Evolutionary conservation across 2,888 invertebrate species (phyloP).

Genomic region (Erynnis tages): DNA sequence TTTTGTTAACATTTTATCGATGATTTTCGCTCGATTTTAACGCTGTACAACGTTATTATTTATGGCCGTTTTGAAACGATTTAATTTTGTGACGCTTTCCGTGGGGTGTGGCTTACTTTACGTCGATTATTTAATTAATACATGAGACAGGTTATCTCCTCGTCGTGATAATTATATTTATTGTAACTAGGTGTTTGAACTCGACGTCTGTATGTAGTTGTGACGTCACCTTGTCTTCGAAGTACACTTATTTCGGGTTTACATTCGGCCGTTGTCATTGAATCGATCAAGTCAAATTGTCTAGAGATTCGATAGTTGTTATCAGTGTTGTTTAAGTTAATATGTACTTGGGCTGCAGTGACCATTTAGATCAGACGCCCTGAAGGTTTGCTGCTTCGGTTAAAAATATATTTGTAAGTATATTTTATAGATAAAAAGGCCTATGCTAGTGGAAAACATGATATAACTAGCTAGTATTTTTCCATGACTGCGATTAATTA

Average conservation of each 20-base stretch:
- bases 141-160: conserved; percentile 23
- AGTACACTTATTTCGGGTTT: conserved; percentile 9
- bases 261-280: conserved; percentile 5
- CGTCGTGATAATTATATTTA: conserved; percentile 38
- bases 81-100: conserved; percentile 65
- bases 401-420: not conserved
- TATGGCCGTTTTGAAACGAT: conserved; percentile 48
- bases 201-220: conserved; percentile 31
- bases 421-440: not conserved
- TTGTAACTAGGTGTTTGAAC: conserved; percentile 33
- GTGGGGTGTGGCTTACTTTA: conserved; percentile 38
- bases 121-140: conserved; percentile 20
- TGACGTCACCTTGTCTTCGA: conserved; percentile 22
- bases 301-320: too few relatives aligned
- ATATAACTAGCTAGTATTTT: not conserved
- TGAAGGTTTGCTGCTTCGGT: too few relatives aligned
- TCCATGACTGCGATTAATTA: not conserved
- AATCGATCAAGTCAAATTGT: too few relatives aligned
- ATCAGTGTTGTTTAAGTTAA: not conserved
- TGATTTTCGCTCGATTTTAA: conserved; percentile 55
- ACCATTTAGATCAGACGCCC: too few relatives aligned
- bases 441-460: not conserved
- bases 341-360: too few relatives aligned
- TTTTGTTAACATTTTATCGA: conserved; percentile 72
- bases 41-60: conserved; percentile 59